Evolutionary conservation across 2,888 invertebrate genomes (phyloP), one percentile per base, ranked within the genome.

Genomic region (Steinernema hermaphroditum): DNA sequence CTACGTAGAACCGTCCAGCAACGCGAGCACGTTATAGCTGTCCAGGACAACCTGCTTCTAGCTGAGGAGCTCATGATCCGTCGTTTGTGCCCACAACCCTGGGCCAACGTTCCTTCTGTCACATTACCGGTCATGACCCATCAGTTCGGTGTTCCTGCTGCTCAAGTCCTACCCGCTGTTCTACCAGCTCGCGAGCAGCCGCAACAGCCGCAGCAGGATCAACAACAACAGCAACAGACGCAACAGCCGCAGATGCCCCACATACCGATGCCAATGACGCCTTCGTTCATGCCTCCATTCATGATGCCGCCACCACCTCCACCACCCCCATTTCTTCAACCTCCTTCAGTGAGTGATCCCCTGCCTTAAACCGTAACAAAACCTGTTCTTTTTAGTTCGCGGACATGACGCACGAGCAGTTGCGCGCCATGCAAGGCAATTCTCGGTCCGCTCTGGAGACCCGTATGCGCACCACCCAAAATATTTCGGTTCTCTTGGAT

Each of bases 401-500:
- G 68, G 91, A 90, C 43, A 89, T 97, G 70, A 91, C 91, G 54
- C 91, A 92, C 62, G 94, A 93, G 62, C 95, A 97, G 86, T 89
- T 98, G 72, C 90, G 90, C 74, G 90, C 91, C 19, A 91, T 98
- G 92, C 98, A 98, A 88, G 95, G 95, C 37, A 91, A 91, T 79
- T 92, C 94, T 83, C 90, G 96, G 76, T 91, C 91, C 79, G 92
- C 94, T 82, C 91, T 97, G 43, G 94, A 96, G 87, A 94, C 94
- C 4, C 90, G 98, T 76, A 91, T 98, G 76, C 92, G 93, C 89
- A 90, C 92, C 83, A 89, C 94, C 70, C 91, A 92, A 75, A 93
- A 94, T 88, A 92, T 94, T 80, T 92, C 94, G 89, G 90, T 93
- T 0, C 91, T 98, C 88, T 88, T 98, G 81, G 96, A 97, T 88